Conservation (phyloP, 2,113 vertebrate genomes). For the Colius striatus region DNA sequence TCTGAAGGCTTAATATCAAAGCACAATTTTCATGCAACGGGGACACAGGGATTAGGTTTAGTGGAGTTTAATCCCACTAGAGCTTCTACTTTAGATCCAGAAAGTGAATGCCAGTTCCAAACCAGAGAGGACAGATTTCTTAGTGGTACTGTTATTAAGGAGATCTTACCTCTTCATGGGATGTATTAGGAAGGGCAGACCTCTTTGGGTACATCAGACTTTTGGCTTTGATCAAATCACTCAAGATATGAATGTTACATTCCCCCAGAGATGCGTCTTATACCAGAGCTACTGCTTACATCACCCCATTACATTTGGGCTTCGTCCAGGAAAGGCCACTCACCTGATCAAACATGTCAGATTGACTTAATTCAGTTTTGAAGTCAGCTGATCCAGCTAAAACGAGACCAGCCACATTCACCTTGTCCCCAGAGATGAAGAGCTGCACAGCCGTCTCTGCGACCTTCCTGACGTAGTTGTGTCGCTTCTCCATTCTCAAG, state of each 20-base stretch:
- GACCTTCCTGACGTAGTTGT: slow-evolving; percentile 98
- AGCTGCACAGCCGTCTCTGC: slow-evolving; percentile 98
- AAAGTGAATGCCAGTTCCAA: not conserved
- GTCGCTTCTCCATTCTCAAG: slow-evolving; percentile 97
- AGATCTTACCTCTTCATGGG: not conserved
- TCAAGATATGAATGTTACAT: not conserved
- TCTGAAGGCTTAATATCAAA: not conserved
- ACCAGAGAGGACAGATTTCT: not conserved
- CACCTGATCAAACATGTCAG: slow-evolving; percentile 99
- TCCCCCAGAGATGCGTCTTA: not conserved
- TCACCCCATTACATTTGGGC: accelerated
- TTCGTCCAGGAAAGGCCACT: slow-evolving; percentile 33
- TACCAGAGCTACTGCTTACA: not conserved
- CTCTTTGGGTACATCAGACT: not conserved
- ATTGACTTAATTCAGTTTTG: slow-evolving; percentile 98
- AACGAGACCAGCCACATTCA: slow-evolving; percentile 97
- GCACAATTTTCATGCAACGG: not conserved
- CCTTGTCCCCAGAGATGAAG: slow-evolving; percentile 98
- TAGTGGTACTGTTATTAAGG: not conserved
- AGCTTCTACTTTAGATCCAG: not conserved
- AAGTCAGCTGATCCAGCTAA: slow-evolving; percentile 98
- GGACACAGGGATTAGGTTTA: not conserved
- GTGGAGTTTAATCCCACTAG: not conserved
- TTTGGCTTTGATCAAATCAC: not conserved
- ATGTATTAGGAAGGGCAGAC: not conserved